Evolutionary conservation across 1,140 invertebrate species (phyloP).

Genomic region (Battus philenor): DNA sequence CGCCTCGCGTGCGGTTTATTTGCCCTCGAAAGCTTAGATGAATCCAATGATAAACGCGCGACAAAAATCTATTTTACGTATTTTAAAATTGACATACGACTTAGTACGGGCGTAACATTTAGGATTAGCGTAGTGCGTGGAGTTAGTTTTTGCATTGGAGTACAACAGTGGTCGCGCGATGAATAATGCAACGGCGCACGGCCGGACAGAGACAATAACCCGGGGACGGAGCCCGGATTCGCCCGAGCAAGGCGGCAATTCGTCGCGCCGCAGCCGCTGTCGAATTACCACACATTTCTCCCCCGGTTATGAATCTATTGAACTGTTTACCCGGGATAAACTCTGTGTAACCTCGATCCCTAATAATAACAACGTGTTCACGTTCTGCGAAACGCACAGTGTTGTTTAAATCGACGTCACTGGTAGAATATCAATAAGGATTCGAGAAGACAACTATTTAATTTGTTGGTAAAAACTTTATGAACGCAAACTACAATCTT

Average conservation of each 20-base stretch:
- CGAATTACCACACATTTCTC: conserved; percentile 33
- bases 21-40: too few relatives aligned
- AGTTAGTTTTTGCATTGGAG: conserved; percentile 13
- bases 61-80: too few relatives aligned
- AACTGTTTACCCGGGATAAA: background rate
- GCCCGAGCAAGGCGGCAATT: conserved; percentile 44
- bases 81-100: too few relatives aligned
- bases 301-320: conserved; percentile 20
- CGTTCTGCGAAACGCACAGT: background rate
- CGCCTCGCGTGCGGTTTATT: too few relatives aligned
- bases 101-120: too few relatives aligned
- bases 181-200: conserved; percentile 55
- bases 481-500: too few relatives aligned
- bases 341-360: too few relatives aligned
- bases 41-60: too few relatives aligned
- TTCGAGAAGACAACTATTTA: too few relatives aligned
- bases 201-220: conserved; percentile 48
- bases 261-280: conserved; percentile 39
- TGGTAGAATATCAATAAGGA: too few relatives aligned
- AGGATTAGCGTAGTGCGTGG: background rate
- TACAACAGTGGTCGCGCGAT: conserved; percentile 30
- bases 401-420: background rate
- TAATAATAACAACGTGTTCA: background rate
- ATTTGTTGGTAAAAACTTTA: too few relatives aligned
- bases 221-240: conserved; percentile 53